A percentile compares a stretch with the other conserved stretches of the same genome.
Evolutionary conservation across 2,113 vertebrate species (phyloP).

Genomic region (Amblyornis subalaris): DNA sequence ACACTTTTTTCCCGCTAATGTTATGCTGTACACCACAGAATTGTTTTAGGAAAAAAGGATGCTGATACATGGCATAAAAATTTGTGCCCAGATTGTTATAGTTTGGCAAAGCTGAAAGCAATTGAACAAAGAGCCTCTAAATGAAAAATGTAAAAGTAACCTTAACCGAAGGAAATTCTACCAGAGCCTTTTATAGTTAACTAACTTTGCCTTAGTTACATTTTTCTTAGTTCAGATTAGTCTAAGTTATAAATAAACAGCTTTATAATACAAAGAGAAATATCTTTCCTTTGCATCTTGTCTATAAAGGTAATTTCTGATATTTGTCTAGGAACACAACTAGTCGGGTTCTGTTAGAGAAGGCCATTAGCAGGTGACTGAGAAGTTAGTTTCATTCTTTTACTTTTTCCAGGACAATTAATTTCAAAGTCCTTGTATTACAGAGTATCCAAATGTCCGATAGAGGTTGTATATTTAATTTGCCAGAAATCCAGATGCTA

Average conservation of each 20-base stretch:
- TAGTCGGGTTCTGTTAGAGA: background rate
- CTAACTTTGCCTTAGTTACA: background rate
- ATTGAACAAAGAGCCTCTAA: background rate
- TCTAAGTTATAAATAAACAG: background rate
- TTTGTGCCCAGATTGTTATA: background rate
- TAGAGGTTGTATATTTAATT: background rate
- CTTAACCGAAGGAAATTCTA: background rate
- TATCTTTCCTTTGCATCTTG: background rate
- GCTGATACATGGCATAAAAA: background rate
- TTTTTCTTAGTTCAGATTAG: background rate
- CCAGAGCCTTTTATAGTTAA: background rate
- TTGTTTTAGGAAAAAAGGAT: background rate
- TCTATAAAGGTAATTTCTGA: background rate
- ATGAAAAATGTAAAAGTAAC: background rate
- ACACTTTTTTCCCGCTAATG: background rate
- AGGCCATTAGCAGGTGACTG: background rate
- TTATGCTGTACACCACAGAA: background rate
- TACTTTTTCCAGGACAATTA: background rate
- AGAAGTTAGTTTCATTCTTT: background rate
- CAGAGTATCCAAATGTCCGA: background rate
- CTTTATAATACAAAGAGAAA: background rate
- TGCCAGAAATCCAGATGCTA: background rate
- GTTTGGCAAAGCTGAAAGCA: background rate
- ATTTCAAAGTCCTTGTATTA: background rate
- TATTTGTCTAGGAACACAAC: background rate